phyloP scores from a whole-genome alignment of 2,888 invertebrate genomes.

The Archips xylosteana region DNA sequence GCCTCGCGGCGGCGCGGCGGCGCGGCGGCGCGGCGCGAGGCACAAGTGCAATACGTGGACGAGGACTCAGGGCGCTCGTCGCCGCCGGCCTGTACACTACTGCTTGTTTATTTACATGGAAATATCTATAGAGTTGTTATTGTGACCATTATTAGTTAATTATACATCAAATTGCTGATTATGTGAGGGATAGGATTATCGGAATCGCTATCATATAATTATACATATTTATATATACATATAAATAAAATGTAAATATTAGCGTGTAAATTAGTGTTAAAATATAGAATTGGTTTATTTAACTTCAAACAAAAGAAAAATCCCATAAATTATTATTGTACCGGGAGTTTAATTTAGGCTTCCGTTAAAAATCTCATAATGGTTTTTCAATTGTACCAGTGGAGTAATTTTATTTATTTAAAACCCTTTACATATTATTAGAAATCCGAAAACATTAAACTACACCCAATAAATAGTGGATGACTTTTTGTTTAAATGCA shows the following conservation, averaged over 20 bases:
- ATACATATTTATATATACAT: conserved; percentile 86
- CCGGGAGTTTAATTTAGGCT: conserved; percentile 80
- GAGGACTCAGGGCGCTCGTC: conserved; percentile 63
- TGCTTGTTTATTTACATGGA: conserved; percentile 84
- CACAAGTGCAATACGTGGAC: conserved; percentile 75
- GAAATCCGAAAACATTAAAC: conserved; percentile 57
- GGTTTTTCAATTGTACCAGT: conserved; percentile 85
- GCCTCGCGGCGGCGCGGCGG: conserved; percentile 51
- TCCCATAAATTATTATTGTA: conserved; percentile 85
- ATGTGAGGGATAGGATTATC: conserved; percentile 80
- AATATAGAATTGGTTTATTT: conserved; percentile 85
- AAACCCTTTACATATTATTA: conserved; percentile 59
- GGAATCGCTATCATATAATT: conserved; percentile 82
- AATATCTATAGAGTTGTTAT: conserved; percentile 85
- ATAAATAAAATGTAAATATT: conserved; percentile 85
- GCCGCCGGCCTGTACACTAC: conserved; percentile 73
- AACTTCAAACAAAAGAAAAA: conserved; percentile 82
- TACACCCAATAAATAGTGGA: conserved; percentile 65
- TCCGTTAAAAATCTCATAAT: conserved; percentile 84
- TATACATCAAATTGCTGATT: conserved; percentile 82
- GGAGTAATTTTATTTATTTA: conserved; percentile 79
- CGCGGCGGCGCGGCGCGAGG: conserved; percentile 66
- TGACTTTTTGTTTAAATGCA: conserved; percentile 79
- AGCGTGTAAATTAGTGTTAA: conserved; percentile 83
- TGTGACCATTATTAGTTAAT: conserved; percentile 85